Percentiles rank a stretch among this genome's conserved stretches.
Conservation (phyloP, 2,797 vertebrate genomes). For the Gila robusta region DNA sequence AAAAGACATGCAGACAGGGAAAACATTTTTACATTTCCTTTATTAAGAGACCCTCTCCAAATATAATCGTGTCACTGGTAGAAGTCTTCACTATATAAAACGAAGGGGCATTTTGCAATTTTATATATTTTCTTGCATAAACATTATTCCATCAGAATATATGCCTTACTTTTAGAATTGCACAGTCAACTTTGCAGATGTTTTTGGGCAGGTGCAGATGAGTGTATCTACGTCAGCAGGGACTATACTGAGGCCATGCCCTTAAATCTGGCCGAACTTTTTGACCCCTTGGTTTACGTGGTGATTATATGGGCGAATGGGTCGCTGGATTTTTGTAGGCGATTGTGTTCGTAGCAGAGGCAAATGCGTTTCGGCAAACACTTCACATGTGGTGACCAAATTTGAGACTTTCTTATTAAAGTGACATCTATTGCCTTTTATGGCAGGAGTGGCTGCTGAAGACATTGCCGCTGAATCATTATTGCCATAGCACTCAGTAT, state of each 20-base stretch:
- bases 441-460: too few species aligned
- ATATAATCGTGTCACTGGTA: background rate
- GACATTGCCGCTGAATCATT: background rate
- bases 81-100: background rate
- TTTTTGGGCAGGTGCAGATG: slow-evolving; percentile 1
- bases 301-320: too few species aligned
- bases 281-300: too few species aligned
- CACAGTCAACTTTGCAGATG: background rate
- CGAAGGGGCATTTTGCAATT: background rate
- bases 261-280: too few species aligned
- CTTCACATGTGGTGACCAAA: too few species aligned
- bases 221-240: background rate
- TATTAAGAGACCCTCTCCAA: background rate
- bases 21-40: too few species aligned
- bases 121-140: background rate
- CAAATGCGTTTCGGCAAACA: too few species aligned
- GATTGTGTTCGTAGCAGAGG: too few species aligned
- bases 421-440: too few species aligned
- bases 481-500: background rate
- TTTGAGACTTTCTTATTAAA: background rate
- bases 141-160: background rate
- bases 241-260: too few species aligned
- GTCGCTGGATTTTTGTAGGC: too few species aligned
- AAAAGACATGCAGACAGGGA: too few species aligned
- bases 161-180: slow-evolving; percentile 14